A percentile compares a stretch with the other conserved stretches of the same genome.
Conservation (phyloP, 2,888 invertebrate species). For the Pyrocoelia pectoralis region DNA sequence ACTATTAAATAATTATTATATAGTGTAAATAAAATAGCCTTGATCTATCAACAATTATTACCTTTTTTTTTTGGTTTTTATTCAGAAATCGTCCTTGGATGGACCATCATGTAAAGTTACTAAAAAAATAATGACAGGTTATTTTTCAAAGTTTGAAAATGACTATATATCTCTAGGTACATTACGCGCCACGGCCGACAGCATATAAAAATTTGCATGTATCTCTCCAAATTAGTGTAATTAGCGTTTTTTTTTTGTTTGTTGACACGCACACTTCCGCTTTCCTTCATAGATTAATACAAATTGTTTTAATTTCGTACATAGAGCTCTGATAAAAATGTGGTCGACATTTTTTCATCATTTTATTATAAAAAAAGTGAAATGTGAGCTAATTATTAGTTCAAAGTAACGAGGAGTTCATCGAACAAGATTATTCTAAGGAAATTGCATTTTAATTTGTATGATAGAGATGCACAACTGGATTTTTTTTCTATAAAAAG, state of each 20-base stretch:
- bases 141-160: neutral
- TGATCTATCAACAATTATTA: neutral
- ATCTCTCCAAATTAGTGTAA: neutral
- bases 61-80: neutral
- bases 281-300: too few species aligned
- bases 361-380: too few species aligned
- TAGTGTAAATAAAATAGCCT: neutral
- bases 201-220: neutral
- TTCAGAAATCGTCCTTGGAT: neutral
- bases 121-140: conserved; percentile 3
- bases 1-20: neutral
- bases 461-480: neutral
- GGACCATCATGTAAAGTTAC: neutral
- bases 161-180: neutral
- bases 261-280: neutral
- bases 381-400: neutral
- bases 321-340: neutral
- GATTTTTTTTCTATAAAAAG: too few species aligned
- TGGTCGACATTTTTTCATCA: too few species aligned
- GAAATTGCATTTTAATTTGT: neutral
- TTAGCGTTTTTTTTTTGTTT: neutral
- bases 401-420: neutral
- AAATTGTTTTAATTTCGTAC: neutral
- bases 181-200: neutral
- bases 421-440: neutral